These are phyloP conservation scores for Thereva unica DNA, from an alignment of 2,888 invertebrate genomes.

Conservation along the genomic window DNA sequence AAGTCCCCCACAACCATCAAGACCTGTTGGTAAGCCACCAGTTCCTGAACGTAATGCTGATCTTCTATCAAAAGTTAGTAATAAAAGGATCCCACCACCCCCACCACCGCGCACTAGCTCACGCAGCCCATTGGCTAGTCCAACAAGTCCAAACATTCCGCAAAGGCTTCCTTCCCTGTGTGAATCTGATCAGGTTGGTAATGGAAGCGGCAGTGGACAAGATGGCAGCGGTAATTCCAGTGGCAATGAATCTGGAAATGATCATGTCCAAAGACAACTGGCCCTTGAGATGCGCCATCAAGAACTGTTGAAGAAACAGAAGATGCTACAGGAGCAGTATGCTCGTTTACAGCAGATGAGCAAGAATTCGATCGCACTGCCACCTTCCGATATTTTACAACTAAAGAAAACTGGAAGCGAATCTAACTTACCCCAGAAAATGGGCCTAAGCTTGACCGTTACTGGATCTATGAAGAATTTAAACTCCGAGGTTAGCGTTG, in stretches of 20 bases:
- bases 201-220: slow-evolving; percentile 45
- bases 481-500: slow-evolving; percentile 46
- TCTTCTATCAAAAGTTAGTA: slow-evolving; percentile 70
- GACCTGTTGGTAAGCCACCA: slow-evolving; percentile 72
- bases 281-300: slow-evolving; percentile 86
- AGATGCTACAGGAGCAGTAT: slow-evolving; percentile 88
- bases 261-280: slow-evolving; percentile 72
- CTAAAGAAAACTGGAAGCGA: slow-evolving; percentile 88
- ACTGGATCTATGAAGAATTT: slow-evolving; percentile 49
- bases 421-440: slow-evolving; percentile 81
- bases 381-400: slow-evolving; percentile 60
- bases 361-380: slow-evolving; percentile 70
- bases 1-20: slow-evolving; percentile 73
- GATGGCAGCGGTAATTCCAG: slow-evolving; percentile 65
- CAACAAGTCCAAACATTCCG: slow-evolving; percentile 73
- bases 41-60: slow-evolving; percentile 82
- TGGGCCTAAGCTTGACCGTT: slow-evolving; percentile 69
- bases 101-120: slow-evolving; percentile 91
- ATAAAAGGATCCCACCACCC: slow-evolving; percentile 83
- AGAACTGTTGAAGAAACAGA: slow-evolving; percentile 84
- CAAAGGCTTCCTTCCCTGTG: slow-evolving; percentile 60
- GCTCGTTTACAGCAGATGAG: slow-evolving; percentile 86
- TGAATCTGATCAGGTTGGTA: slow-evolving; percentile 51
- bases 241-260: slow-evolving; percentile 77
- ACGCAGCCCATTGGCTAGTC: slow-evolving; percentile 83